Conservation (phyloP, 2,797 vertebrate species). For the Notoglanidium macrostoma region DNA sequence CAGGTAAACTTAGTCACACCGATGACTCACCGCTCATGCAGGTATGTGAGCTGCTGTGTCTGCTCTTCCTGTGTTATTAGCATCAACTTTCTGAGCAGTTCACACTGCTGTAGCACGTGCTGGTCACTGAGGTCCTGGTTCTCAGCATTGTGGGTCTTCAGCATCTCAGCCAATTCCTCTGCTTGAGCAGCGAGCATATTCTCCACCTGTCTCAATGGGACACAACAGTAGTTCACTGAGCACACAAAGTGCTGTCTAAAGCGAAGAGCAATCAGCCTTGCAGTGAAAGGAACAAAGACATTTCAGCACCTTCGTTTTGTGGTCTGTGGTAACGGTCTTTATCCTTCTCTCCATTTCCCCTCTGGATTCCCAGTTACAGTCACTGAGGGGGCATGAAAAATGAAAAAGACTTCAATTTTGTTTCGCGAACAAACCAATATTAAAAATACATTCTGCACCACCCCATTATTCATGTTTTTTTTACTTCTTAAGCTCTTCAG, state of each 20-base stretch:
- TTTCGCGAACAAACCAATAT: slow-evolving; percentile 9
- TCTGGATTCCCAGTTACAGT: slow-evolving; percentile 83
- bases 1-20: background rate
- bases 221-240: slow-evolving; percentile 8
- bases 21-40: slow-evolving; percentile 79
- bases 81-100: slow-evolving; percentile 79
- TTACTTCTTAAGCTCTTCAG: background rate
- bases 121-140: slow-evolving; percentile 80
- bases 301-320: slow-evolving; percentile 83
- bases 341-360: slow-evolving; percentile 86
- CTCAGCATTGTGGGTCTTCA: slow-evolving; percentile 76
- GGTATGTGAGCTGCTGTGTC: slow-evolving; percentile 79
- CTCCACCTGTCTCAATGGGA: slow-evolving; percentile 69
- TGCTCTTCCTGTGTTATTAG: slow-evolving; percentile 79
- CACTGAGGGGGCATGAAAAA: slow-evolving; percentile 65
- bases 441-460: slow-evolving; percentile 25
- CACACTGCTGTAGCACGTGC: slow-evolving; percentile 82
- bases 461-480: slow-evolving; percentile 21
- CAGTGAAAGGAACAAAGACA: slow-evolving; percentile 5
- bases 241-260: slow-evolving; percentile 30
- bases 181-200: slow-evolving; percentile 81
- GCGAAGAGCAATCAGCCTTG: background rate
- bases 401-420: background rate
- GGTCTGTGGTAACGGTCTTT: slow-evolving; percentile 81
- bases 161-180: slow-evolving; percentile 82